Conservation (phyloP, 2,113 vertebrate genomes). For the Passer montanus region DNA sequence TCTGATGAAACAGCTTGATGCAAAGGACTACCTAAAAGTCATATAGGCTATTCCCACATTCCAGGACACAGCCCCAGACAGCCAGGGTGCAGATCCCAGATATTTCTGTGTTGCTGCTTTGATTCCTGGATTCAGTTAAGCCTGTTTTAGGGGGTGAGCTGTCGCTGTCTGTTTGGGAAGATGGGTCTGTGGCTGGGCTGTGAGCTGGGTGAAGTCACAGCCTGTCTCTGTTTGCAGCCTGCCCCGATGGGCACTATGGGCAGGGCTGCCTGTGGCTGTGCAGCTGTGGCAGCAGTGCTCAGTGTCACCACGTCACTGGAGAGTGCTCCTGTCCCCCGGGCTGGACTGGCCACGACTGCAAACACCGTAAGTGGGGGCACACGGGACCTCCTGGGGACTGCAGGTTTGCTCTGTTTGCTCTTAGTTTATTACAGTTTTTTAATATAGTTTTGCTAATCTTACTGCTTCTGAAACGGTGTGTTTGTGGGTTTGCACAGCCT, state of each 20-base stretch:
- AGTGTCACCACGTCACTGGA: conserved; percentile 64
- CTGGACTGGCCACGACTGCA: conserved; percentile 39
- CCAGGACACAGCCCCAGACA: neutral
- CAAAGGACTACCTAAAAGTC: neutral
- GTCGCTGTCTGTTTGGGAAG: neutral
- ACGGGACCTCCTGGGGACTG: neutral
- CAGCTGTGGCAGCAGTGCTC: conserved; percentile 44
- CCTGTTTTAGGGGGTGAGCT: neutral
- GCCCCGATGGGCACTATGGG: conserved; percentile 56
- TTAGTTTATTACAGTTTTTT: conserved; percentile 19
- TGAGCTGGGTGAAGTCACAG: neutral
- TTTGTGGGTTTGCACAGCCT: conserved; percentile 52
- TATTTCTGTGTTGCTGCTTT: neutral
- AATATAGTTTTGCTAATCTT: conserved; percentile 51
- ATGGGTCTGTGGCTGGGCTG: neutral
- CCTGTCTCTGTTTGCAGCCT: conserved; percentile 45
- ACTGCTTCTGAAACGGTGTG: conserved; percentile 43
- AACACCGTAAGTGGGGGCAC: conserved; percentile 4
- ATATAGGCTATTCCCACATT: neutral
- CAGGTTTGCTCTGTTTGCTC: neutral
- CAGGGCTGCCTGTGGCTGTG: conserved; percentile 41
- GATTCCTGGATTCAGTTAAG: neutral
- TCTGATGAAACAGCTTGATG: neutral
- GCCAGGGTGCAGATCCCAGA: neutral
- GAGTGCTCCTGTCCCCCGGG: conserved; percentile 38